Evolutionary conservation across 1,140 invertebrate species (phyloP), one percentile per base, ranked within the genome.

Genomic region (Apis florea): DNA sequence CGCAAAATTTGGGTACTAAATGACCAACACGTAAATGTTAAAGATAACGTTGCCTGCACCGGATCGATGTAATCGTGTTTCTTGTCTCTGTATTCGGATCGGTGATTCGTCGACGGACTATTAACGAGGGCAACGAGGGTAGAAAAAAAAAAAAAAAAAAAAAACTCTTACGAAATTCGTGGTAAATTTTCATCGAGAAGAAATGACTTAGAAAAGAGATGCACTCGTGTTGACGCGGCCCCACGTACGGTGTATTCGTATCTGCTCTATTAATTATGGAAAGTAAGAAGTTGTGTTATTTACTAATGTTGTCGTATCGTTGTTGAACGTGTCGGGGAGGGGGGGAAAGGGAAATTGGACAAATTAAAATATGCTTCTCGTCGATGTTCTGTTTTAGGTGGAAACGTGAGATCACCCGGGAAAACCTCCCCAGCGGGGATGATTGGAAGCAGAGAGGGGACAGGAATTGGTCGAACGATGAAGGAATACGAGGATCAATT

Each of bases 401-500:
- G 83, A 83, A 90, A 84, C 77, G 74, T 68, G 54, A 91, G 89
- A 83, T 81, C 88, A 53, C 87, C 90, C 26, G 91, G 90, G 61
- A 92, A 92, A 78, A 66, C 83, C 12, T 89, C 87, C 21, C 87
- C 89, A 9, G 73, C 78, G 82, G 86, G 26, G 79, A 84, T 83
- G 71, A 88, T 64, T 77, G 87, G 64, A 61, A 54, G 81, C 61
- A 91, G 92, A 79, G 89, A 90, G 24, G 86, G 86, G 49, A n/a
- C 82, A 19, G 92, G 94, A 75, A 89, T 94, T 64, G 95, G 95
- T 1, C 94, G 95, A 72, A 97, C 97, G 4, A 96, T 98, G 94
- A 98, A 98, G 85, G 98, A 98, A 85, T 97, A 97, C 89, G 98
- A 99, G 90, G 97, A 98, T 92, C 96, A 98, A 90, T 93, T 98